phyloP scores from a whole-genome alignment of 37 sponge, comb jelly and placozoan genomes.

The Geodia barretti region DNA sequence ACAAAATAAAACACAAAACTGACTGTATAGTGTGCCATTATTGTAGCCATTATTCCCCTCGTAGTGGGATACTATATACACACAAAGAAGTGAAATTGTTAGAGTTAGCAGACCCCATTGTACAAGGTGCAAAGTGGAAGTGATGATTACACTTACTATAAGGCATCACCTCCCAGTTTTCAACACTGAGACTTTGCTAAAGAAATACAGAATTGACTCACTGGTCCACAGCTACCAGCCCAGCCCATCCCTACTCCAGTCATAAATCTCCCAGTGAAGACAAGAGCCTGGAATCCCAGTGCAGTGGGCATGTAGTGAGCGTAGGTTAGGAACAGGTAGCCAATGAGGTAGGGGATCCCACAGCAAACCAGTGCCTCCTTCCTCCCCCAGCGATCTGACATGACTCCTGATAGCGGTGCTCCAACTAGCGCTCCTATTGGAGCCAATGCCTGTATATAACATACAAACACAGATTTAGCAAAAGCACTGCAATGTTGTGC shows the following conservation, averaged over 20 bases:
- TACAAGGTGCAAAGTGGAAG: too few species aligned
- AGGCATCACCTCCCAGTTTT: too few species aligned
- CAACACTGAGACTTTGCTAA: too few species aligned
- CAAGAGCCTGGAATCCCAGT: neutral
- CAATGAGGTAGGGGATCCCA: slow-evolving; percentile 28
- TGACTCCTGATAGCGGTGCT: slow-evolving; percentile 18
- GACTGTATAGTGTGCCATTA: neutral
- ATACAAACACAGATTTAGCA: too few species aligned
- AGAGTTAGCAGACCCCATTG: too few species aligned
- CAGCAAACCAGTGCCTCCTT: slow-evolving; percentile 9
- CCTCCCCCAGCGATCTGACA: slow-evolving; percentile 28
- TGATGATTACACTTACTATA: too few species aligned
- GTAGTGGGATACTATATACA: too few species aligned
- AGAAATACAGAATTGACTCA: slow-evolving; percentile 10
- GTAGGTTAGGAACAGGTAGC: slow-evolving; percentile 21
- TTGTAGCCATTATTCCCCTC: neutral
- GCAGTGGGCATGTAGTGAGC: neutral
- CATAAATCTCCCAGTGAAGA: slow-evolving; percentile 35
- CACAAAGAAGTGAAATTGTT: neutral
- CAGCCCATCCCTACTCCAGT: slow-evolving; percentile 59
- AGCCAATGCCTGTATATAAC: slow-evolving; percentile 23
- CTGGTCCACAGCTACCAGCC: slow-evolving; percentile 20
- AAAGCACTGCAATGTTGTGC: too few species aligned
- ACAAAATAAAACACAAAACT: neutral
- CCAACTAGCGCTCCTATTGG: slow-evolving; percentile 39